Evolutionary conservation across 2,888 invertebrate genomes (phyloP), one percentile per base, ranked within the genome.

Genomic region (Achlya flavicornis): DNA sequence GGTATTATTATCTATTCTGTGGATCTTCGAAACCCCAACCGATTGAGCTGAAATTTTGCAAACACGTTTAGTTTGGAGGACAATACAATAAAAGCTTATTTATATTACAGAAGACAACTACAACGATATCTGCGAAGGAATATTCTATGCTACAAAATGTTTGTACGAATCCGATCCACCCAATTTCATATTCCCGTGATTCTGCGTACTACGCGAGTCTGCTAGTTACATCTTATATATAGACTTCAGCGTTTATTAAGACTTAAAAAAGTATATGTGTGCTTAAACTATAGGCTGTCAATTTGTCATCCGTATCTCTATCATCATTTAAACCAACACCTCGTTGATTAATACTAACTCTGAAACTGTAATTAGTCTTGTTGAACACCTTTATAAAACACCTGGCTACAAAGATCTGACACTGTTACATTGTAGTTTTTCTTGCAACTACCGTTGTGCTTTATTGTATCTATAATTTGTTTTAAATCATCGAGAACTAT

Each of bases 41-140:
- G 26, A 26, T 26, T 26, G 26, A 26, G 26, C 26, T 26, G 26
- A 26, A 26, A 26, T 26, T 26, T 26, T 26, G 26, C 26, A 26
- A 1, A 26, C 26, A 26, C 26, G 26, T 26, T 26, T 26, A 26
- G 26, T 26, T 26, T 26, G 26, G 26, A 26, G 1, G 26, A 26
- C 26, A 26, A 26, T 26, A 26, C 26, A 26, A 26, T 26, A 26
- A 26, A 26, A 26, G 26, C 26, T 26, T 26, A 26, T 41, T 66
- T 73, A 71, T 43, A 67, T 91, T 90, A 71, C 89, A 93, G 92
- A 91, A 78, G 83, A 85, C 26, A 79, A 85, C n/a, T 91, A 90
- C 68, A 76, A 78, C 16, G 89, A 91, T 26, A 64, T 84, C 32
- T 92, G 92, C 61, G 90, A 91, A 70, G 85, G 82, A 8, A 83